A percentile compares a stretch with the other conserved stretches of the same genome.
Conservation (phyloP, 2,888 invertebrate species). For the Dicyrtoma fusca region DNA sequence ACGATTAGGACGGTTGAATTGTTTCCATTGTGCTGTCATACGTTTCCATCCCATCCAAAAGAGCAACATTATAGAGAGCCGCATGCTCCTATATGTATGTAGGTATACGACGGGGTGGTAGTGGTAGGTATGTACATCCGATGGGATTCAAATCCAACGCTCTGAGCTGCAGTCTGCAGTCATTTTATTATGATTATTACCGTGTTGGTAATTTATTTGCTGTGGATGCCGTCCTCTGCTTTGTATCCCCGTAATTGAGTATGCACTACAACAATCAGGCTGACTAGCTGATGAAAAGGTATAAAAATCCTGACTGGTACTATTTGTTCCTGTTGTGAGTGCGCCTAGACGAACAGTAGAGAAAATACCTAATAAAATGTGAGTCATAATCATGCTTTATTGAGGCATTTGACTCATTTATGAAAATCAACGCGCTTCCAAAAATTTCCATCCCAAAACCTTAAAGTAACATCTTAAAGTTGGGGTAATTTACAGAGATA, state of each 20-base stretch:
- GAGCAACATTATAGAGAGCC: no score
- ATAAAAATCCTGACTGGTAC: not conserved
- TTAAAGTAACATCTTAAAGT: not conserved
- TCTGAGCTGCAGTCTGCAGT: no score
- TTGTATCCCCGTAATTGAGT: conserved; percentile 6
- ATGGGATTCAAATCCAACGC: no score
- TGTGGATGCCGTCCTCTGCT: conserved; percentile 3
- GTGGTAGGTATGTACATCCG: no score
- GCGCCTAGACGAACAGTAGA: not conserved
- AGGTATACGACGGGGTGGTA: no score
- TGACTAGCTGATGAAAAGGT: not conserved
- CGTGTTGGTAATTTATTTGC: conserved; percentile 25
- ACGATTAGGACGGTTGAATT: conserved; percentile 25
- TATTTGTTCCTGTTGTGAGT: no score
- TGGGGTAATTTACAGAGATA: not conserved
- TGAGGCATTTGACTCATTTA: conserved; percentile 27
- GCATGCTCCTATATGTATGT: no score
- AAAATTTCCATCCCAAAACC: not conserved
- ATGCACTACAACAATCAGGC: not conserved
- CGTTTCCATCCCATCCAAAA: not conserved
- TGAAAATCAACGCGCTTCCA: conserved; percentile 20
- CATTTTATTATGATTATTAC: conserved; percentile 32
- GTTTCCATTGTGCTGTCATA: conserved; percentile 35
- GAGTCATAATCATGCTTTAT: conserved; percentile 14
- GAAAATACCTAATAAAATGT: conserved; percentile 21